Base-by-base conservation (phyloP, 2,113 vertebrate genomes). In the Cavia porcellus region DNA sequence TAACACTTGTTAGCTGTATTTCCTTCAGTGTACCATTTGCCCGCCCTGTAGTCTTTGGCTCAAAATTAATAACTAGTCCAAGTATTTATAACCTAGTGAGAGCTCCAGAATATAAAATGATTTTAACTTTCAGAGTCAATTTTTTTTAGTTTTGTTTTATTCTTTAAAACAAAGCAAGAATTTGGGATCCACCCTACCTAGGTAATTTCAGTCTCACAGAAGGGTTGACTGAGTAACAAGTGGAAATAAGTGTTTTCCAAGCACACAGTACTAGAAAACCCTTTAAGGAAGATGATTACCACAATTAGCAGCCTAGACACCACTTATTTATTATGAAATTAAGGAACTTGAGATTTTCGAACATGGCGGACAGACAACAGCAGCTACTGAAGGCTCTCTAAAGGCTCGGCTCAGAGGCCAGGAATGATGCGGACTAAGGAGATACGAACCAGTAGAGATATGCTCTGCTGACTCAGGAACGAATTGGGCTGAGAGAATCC, bases 191-290 rank as follows among this genome's bases (percentile, higher is more conserved):
- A 52, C 2, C n/a, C 20, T 72, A 11, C 59, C 14, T 12, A 94
- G 92, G 19, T 66, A 83, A 92, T 28, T 86, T 66, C 9, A 7
- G 90, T 87, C 61, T 96, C 70, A 93, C 22, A 96, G 75, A 93
- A 90, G 45, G 0, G 12, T 75, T 94, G n/a, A 85, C 11, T 80
- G 38, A 94, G 20, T 81, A 15, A 74, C 42, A 86, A 80, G n/a
- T 70, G 17, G 17, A 96, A 90, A 89, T 89, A 93, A 95, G 42
- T 95, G 30, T 61, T 86, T 93, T 92, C 74, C 68, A 75, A 82
- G 82, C 68, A 86, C 10, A 45, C 0, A 52, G 2, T 32, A 57
- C 22, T 80, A 59, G 28, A 5, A 95, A 97, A 92, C 17, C 64
- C 87, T 61, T 70, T 59, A 95, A 90, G 4, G 12, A 91, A 77